A percentile compares a stretch with the other conserved stretches of the same genome.
Evolutionary conservation across 1,140 invertebrate species (phyloP).

Genomic region (Oreohelix idahoensis): DNA sequence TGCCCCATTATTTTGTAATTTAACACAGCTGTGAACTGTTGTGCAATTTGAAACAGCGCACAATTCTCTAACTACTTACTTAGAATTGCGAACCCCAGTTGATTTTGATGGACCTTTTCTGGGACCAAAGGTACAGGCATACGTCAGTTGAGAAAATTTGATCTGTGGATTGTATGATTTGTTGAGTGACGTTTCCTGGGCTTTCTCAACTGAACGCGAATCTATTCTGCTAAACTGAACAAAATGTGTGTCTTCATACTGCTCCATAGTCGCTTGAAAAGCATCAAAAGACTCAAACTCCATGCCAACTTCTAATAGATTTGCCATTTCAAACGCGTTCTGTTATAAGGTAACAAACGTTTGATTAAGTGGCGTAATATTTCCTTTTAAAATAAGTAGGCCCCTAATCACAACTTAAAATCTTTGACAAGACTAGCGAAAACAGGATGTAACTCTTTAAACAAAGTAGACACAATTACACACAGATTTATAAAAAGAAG

Average conservation of each 20-base stretch:
- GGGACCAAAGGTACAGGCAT: conserved; percentile 26
- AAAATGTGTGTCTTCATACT: conserved; percentile 28
- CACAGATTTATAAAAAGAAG: too few species aligned
- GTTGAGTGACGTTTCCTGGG: neutral
- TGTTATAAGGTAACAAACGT: too few species aligned
- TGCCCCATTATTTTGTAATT: too few species aligned
- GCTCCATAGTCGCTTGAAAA: conserved; percentile 33
- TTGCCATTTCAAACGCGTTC: neutral
- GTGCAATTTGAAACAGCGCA: too few species aligned
- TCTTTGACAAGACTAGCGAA: too few species aligned
- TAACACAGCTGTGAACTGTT: too few species aligned
- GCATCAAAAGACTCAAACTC: conserved; percentile 38
- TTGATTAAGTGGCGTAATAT: too few species aligned
- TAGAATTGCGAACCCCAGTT: conserved; percentile 26
- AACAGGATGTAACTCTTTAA: too few species aligned
- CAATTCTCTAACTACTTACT: too few species aligned
- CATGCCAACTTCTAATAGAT: conserved; percentile 17
- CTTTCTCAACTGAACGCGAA: conserved; percentile 30
- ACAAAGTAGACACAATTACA: too few species aligned
- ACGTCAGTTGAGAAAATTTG: conserved; percentile 15
- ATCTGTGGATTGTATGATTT: conserved; percentile 36
- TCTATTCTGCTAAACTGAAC: conserved; percentile 34
- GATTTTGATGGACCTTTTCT: conserved; percentile 21
- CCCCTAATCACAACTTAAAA: too few species aligned
- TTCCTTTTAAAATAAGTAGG: too few species aligned